Conservation (phyloP, 2,888 invertebrate species). For the Deilephila porcellus region DNA sequence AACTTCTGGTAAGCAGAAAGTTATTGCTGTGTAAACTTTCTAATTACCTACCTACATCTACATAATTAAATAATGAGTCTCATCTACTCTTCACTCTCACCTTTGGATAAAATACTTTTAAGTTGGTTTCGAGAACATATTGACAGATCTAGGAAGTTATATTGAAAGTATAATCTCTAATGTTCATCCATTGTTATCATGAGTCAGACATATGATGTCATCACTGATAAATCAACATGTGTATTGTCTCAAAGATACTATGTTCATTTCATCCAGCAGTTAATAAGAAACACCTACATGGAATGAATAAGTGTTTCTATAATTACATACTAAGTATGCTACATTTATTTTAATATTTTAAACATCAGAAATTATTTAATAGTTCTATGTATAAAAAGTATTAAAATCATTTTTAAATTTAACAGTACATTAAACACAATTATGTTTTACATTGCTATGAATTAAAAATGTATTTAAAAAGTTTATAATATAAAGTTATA, state of each 20-base stretch:
- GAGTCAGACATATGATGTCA: conserved; percentile 27
- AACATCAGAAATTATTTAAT: not conserved
- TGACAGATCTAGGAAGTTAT: conserved; percentile 7
- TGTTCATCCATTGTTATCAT: conserved; percentile 28
- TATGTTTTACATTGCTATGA: conserved; percentile 1
- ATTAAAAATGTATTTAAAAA: conserved; percentile 2
- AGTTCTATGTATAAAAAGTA: not conserved
- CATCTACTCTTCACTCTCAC: conserved; percentile 6
- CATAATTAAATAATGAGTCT: conserved; percentile 13
- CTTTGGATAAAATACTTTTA: conserved; percentile 17
- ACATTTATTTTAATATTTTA: not conserved
- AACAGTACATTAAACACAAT: conserved; percentile 2
- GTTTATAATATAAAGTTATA: conserved; percentile 10
- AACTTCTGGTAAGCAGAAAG: conserved; percentile 17
- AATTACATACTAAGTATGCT: not conserved
- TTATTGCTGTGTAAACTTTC: not conserved
- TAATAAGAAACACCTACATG: conserved; percentile 16
- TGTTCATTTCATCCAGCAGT: conserved; percentile 22
- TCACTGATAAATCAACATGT: conserved; percentile 22
- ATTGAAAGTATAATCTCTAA: conserved; percentile 7
- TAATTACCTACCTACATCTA: conserved; percentile 20
- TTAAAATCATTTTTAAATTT: not conserved
- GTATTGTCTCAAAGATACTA: conserved; percentile 3
- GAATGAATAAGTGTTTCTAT: conserved; percentile 5
- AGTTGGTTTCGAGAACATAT: conserved; percentile 10